Evolutionary conservation across 1,140 invertebrate genomes (phyloP), one percentile per base, ranked within the genome.

Genomic region (Orius insidiosus): DNA sequence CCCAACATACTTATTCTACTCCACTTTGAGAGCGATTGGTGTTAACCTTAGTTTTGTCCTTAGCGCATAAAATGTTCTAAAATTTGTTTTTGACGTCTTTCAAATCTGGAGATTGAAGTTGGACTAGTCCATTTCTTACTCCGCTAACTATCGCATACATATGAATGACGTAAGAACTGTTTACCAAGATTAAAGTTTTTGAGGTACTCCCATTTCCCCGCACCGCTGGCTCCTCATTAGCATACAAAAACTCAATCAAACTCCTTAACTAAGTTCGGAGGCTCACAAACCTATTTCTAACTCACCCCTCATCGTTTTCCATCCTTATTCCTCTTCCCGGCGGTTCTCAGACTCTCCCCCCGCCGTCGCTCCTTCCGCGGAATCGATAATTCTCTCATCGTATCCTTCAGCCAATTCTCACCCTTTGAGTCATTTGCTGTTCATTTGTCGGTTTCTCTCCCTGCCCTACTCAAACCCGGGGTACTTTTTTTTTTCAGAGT

Each of bases 221-320:
- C 11, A 10, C 38, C 16, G 13, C 38, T 16, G 16, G 11, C 16
- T 16, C 38, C 38, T 40, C 38, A 40, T 40, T 40, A 40, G 38
- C 38, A 40, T 40, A 40, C 38, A 40, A 40, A 40, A 40, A 40
- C 38, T 40, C 38, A 40, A 40, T 40, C 38, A 40, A 40, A 40
- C 38, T 40, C 38, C 38, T 40, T 10, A 40, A 40, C 38, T 40
- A 40, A 40, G 38, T 40, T 40, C 38, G 16, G 11, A 40, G 38
- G 9, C 38, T 40, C 38, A 40, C 38, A 40, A 40, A 40, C 38
- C 38, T 40, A 40, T 40, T 40, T 40, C 38, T 40, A 40, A 40
- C 38, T 40, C 38, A 15, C 38, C 16, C 38, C 38, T 40, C 16
- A 15, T 18, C 11, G 10, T 40, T 40, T 16, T 16, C 9, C 38